Conservation (phyloP, 2,888 invertebrate genomes). For the Stictocephala bisonia region DNA sequence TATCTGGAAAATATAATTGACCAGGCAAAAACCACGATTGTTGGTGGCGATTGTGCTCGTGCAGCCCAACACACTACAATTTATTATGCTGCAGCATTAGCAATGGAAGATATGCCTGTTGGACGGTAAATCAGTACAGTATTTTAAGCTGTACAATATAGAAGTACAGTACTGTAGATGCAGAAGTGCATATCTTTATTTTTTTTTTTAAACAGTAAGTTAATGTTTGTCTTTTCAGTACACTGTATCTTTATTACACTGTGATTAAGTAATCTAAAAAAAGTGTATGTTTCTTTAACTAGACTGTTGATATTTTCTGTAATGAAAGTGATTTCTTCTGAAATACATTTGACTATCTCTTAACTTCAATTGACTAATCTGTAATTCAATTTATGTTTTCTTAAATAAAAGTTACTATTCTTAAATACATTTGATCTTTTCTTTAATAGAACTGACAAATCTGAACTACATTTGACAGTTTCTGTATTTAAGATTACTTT, state of each 20-base stretch:
- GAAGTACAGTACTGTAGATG: not conserved
- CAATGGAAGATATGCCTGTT: constrained; percentile 51
- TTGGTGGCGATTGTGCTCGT: constrained; percentile 55
- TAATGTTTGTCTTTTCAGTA: not conserved
- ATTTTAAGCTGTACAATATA: not conserved
- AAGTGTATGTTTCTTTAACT: not conserved
- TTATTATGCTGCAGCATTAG: constrained; percentile 50
- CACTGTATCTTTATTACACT: not conserved
- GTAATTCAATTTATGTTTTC: no score
- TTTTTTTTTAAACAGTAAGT: not conserved
- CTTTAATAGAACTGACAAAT: no score
- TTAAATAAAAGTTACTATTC: no score
- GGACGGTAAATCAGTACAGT: constrained; percentile 23
- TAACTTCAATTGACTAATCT: not conserved
- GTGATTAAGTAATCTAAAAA: not conserved
- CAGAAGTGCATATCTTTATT: not conserved
- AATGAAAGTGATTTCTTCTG: not conserved
- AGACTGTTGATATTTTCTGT: not conserved
- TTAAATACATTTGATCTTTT: no score
- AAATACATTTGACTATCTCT: constrained; percentile 3
- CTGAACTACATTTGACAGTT: no score
- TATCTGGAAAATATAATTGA: constrained; percentile 53
- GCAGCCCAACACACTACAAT: constrained; percentile 52
- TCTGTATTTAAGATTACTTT: no score
- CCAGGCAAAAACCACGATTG: constrained; percentile 49